A percentile compares a stretch with the other conserved stretches of the same genome.
Evolutionary conservation across 2,113 vertebrate genomes (phyloP).

Genomic region (Chiloscyllium plagiosum): DNA sequence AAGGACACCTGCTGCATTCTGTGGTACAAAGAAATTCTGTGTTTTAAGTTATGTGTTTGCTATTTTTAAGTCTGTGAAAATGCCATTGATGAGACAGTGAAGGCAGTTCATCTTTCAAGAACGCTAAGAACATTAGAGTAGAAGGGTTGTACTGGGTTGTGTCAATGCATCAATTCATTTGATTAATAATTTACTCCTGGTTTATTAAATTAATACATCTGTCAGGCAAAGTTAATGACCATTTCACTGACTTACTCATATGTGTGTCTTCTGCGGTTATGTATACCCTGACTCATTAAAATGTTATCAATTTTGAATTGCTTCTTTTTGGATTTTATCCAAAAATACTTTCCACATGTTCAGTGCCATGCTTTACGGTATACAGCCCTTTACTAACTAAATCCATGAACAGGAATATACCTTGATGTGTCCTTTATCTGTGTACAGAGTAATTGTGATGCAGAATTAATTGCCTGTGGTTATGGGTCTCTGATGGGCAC

Average conservation of each 20-base stretch:
- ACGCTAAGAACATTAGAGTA: not conserved
- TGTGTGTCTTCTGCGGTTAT: not conserved
- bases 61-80: not conserved
- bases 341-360: not conserved
- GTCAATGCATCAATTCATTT: not conserved
- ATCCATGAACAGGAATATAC: not conserved
- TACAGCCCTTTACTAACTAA: not conserved
- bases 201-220: not conserved
- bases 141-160: not conserved
- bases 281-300: not conserved
- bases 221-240: not conserved
- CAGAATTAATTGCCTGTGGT: not conserved
- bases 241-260: not conserved
- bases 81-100: not conserved
- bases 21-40: not conserved
- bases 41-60: not conserved
- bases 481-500: not conserved
- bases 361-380: not conserved
- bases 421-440: not conserved
- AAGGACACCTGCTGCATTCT: not conserved
- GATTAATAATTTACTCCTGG: slow-evolving; percentile 20
- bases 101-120: not conserved
- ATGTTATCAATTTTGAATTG: not conserved
- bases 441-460: no score
- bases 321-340: not conserved